Evolutionary conservation across 1,140 invertebrate genomes (phyloP), one percentile per base, ranked within the genome.

Genomic region (Ctenoplectra terminalis): DNA sequence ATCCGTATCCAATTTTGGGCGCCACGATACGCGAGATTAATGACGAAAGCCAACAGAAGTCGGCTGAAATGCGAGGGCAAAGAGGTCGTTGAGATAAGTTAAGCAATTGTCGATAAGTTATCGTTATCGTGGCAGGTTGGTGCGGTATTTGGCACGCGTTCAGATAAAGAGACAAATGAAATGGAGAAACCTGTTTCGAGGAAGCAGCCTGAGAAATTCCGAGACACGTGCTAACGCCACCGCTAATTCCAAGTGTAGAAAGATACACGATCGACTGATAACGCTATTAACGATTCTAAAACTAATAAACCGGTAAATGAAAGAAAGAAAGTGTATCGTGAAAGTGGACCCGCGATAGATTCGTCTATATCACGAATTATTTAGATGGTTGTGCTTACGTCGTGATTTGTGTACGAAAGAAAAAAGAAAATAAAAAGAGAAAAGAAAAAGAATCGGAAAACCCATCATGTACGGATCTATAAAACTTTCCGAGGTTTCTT

Each of bases 71-170:
- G 73, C 73, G 87, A 86, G 84, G 87, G 83, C 85, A 85, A 88
- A 86, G 72, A 88, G 83, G 88, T 88, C 83, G 82, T 69, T 66
- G 58, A 85, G 83, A 90, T 86, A 90, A 90, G 83, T 88, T 89
- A 82, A 88, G 81, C 83, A 86, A 89, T 71, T 67, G 75, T 23
- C 77, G 90, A 90, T 90, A 90, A 87, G 81, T 82, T 89, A 89
- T 90, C 88, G 80, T 87, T 88, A 88, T 87, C 86, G 74, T 60
- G 37, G 52, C 70, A 81, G 58, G 78, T 79, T 80, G 71, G 37
- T 52, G 66, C 56, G 72, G 81, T 76, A 89, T 89, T 86, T 84
- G 82, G 86, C 81, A 88, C 86, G 69, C 84, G 73, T 79, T 60
- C 70, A 73, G 88, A 88, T 87, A 84, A 87, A 79, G 74, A 79